Conservation (phyloP, 2,888 invertebrate genomes). For the Netelia inedita region DNA sequence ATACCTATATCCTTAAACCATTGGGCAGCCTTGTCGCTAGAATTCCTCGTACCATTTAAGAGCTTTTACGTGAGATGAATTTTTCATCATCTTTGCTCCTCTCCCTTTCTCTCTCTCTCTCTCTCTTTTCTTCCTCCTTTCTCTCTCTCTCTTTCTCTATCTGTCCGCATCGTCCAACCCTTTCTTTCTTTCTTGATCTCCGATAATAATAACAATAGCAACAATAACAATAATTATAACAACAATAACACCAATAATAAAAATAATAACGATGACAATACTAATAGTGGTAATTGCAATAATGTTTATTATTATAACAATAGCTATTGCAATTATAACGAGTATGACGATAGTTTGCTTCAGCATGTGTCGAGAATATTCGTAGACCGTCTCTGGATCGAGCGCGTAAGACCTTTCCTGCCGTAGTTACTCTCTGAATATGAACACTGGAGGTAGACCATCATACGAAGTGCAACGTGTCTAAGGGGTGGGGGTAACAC, state of each 20-base stretch:
- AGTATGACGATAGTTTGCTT: neutral
- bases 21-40: neutral
- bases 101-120: neutral
- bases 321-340: neutral
- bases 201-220: conserved; percentile 36
- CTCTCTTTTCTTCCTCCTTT: neutral
- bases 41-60: conserved; percentile 21
- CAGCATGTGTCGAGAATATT: neutral
- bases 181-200: conserved; percentile 7
- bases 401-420: neutral
- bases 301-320: neutral
- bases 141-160: neutral
- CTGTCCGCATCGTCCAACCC: neutral
- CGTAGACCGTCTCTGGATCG: neutral
- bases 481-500: neutral
- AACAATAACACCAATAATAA: neutral
- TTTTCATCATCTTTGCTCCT: conserved; percentile 20
- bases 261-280: too few relatives aligned
- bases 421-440: neutral
- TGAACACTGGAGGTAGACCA: neutral
- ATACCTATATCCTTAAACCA: neutral
- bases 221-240: neutral
- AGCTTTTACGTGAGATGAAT: conserved; percentile 54
- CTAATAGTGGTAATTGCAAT: too few relatives aligned
- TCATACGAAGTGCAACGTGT: neutral